Evolutionary conservation across 2,888 invertebrate genomes (phyloP).

Genomic region (Athetis lepigone): DNA sequence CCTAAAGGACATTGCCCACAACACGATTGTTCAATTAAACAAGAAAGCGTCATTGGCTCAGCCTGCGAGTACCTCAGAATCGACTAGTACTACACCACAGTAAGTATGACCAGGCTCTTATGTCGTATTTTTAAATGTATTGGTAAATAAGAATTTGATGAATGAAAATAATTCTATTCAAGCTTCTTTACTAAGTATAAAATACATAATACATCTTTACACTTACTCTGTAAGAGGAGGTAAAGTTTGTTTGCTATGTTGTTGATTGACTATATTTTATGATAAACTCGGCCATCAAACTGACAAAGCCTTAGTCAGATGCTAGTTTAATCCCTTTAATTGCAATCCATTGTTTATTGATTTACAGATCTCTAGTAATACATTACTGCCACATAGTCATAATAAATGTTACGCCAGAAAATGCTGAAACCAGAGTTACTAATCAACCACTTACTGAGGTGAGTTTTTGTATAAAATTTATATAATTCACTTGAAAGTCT

Average conservation of each 20-base stretch:
- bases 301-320: no score
- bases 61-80: constrained; percentile 71
- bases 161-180: no score
- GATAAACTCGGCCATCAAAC: no score
- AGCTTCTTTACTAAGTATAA: no score
- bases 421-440: constrained; percentile 94
- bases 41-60: constrained; percentile 81
- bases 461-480: constrained; percentile 58
- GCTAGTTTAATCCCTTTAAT: no score
- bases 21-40: constrained; percentile 95
- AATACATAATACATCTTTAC: no score
- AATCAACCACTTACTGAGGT: constrained; percentile 93
- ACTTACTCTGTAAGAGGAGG: no score
- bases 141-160: background rate
- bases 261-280: no score
- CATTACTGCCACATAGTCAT: constrained; percentile 97
- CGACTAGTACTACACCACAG: constrained; percentile 71
- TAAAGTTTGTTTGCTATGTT: no score
- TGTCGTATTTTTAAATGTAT: background rate
- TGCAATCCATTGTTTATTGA: background rate
- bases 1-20: constrained; percentile 96
- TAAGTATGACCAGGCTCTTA: constrained; percentile 57
- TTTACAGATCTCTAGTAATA: constrained; percentile 92
- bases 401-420: constrained; percentile 96
- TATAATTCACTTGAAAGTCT: background rate